Base-by-base conservation (phyloP, 2,797 vertebrate genomes). In the Ispidina picta region DNA sequence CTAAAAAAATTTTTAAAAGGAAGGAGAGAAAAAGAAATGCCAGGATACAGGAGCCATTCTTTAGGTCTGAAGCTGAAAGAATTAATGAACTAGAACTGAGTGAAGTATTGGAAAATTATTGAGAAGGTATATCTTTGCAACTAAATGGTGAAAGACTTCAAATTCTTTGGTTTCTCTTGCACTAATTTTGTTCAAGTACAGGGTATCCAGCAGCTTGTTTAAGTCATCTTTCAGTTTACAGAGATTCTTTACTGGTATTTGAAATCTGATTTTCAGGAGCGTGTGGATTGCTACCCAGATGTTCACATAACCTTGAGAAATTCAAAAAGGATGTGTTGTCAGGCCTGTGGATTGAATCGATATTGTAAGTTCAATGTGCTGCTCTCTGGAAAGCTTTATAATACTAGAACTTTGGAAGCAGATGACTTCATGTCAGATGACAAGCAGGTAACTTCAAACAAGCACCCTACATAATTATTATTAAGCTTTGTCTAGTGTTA, bases 381-480 rank as follows among this genome's bases (percentile, higher is more conserved):
- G 31, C 97, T 98, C n/a, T 98, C 97, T 23, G 98, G 98, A 75
- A 96, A 96, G 77, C 91, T 97, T 33, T 98, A 98, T 63, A 92
- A 98, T 21, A 92, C 37, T 58, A 91, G 82, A 83, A 98, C 98
- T 25, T 92, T 98, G 92, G 94, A 98, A 92, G 93, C 91, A 31
- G 98, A 98, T 92, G 92, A 98, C 60, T 98, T 98, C 94, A 98
- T 98, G 98, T 96, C 96, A 15, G 83, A 97, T 48, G 98, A 98
- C 92, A 97, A 95, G 51, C 98, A 98, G 98, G 98, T 98, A 97
- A 90, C 70, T 82, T 78, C 55, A 83, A 58, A 68, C 51, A 60
- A 55, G 12, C 19, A 23, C 60, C 29, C 20, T 49, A 8, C n/a
- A 11, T 41, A 48, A 44, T 62, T 76, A 23, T 20, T 89, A 66